Evolutionary conservation across 2,113 vertebrate genomes (phyloP).

Genomic region (Rhinichthys klamathensis): DNA sequence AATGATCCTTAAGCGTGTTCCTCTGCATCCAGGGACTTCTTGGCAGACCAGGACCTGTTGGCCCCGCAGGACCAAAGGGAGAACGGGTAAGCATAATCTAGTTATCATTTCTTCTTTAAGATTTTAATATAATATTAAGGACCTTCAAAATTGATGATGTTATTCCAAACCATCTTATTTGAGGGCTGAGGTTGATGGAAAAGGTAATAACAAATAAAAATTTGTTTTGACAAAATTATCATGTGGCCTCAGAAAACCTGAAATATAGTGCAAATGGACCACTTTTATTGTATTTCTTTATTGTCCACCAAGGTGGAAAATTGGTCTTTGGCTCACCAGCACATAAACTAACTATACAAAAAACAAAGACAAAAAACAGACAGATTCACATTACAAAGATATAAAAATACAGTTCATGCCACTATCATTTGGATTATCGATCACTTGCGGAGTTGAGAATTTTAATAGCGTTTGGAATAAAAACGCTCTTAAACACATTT

Average conservation of each 20-base stretch:
- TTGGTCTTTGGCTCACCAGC: too few relatives aligned
- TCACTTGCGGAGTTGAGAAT: too few relatives aligned
- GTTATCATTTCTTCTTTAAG: background rate
- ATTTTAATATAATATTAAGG: background rate
- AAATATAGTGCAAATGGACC: background rate
- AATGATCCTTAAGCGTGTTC: background rate
- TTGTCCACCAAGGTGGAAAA: too few relatives aligned
- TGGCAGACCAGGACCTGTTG: constrained; percentile 88
- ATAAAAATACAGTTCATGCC: too few relatives aligned
- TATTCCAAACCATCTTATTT: background rate
- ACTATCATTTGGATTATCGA: too few relatives aligned
- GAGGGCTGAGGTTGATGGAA: background rate
- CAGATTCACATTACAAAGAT: too few relatives aligned
- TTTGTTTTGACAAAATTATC: background rate
- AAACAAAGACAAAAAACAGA: too few relatives aligned
- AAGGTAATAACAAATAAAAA: background rate
- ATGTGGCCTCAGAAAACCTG: background rate
- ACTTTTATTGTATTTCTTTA: too few relatives aligned
- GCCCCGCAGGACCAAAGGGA: constrained; percentile 72
- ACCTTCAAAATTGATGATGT: background rate
- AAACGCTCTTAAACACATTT: too few relatives aligned
- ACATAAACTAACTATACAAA: too few relatives aligned
- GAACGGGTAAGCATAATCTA: constrained; percentile 66
- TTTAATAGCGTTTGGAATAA: too few relatives aligned
- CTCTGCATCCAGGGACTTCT: constrained; percentile 81